phyloP scores from a whole-genome alignment of 2,113 vertebrate species.

The Pongo pygmaeus region DNA sequence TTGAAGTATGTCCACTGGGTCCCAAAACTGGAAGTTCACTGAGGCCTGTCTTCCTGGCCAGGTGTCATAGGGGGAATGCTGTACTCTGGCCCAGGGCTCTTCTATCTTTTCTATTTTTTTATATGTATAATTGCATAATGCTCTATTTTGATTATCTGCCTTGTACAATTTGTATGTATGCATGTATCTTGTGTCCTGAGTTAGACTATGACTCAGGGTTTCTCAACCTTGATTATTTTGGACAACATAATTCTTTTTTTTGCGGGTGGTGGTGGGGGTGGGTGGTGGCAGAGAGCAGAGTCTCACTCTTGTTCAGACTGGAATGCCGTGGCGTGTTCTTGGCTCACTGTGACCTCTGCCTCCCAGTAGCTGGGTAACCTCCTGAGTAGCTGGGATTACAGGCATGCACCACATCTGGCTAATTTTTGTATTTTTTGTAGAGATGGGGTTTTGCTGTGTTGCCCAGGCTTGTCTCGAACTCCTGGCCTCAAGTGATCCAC shows the following conservation, averaged over 20 bases:
- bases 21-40: not conserved
- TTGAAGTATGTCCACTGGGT: not conserved
- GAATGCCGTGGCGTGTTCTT: too few species aligned
- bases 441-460: too few species aligned
- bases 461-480: too few species aligned
- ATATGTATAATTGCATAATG: not conserved
- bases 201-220: not conserved
- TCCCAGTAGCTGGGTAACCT: too few species aligned
- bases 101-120: not conserved
- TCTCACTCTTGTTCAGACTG: too few species aligned
- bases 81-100: not conserved
- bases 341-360: too few species aligned
- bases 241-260: not conserved
- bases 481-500: too few species aligned
- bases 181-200: not conserved
- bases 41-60: not conserved
- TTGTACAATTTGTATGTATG: not conserved
- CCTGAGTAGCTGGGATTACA: too few species aligned
- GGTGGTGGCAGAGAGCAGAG: too few species aligned
- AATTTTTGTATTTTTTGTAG: too few species aligned
- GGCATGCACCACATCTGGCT: too few species aligned
- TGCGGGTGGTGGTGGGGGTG: not conserved
- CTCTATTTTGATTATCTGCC: not conserved
- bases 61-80: not conserved
- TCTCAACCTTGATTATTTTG: not conserved